phyloP scores from a whole-genome alignment of 1,140 invertebrate genomes.

The Rhynchophorus ferrugineus region DNA sequence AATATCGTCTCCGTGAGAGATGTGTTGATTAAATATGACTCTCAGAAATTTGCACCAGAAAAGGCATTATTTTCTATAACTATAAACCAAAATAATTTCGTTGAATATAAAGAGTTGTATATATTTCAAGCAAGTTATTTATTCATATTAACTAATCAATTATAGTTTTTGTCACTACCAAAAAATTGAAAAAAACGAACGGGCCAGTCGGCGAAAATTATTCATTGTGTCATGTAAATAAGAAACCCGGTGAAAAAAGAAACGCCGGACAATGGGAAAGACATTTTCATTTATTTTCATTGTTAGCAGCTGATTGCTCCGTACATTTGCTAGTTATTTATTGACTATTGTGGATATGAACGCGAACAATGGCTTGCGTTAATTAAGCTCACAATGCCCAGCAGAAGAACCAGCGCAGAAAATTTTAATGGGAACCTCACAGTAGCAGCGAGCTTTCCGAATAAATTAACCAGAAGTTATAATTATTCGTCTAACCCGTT shows the following conservation, averaged over 20 bases:
- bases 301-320: neutral
- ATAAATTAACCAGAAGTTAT: neutral
- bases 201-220: neutral
- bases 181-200: no score
- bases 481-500: no score
- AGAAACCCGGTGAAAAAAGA: neutral
- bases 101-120: no score
- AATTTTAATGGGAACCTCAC: neutral
- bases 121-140: no score
- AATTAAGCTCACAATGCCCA: neutral
- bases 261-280: neutral
- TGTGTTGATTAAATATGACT: no score
- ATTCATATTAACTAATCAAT: no score
- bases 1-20: no score
- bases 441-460: neutral
- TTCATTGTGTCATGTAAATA: neutral
- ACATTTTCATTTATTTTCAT: neutral
- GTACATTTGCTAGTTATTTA: neutral
- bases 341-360: neutral
- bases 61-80: no score
- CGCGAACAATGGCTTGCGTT: neutral
- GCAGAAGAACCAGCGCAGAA: neutral
- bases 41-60: no score
- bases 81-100: no score
- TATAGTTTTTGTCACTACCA: no score